Conservation (phyloP, 2,113 vertebrate species). For the Dipodomys stephensi region DNA sequence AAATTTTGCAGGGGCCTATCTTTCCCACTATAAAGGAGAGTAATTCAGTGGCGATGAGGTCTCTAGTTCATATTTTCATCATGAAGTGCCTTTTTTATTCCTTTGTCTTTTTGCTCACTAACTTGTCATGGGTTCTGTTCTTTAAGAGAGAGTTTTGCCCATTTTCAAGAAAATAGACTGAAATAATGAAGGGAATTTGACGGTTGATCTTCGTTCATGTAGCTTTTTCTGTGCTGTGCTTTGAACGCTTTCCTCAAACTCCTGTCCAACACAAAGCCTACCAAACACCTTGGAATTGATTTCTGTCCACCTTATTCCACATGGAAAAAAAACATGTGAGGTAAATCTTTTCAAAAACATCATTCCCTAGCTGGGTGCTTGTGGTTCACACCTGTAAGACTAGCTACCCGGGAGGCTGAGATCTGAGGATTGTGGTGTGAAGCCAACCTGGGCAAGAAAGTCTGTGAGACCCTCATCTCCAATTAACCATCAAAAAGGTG, state of each 20-base stretch:
- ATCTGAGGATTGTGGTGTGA: no score
- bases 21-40: slow-evolving; percentile 2
- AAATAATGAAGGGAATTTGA: slow-evolving; percentile 14
- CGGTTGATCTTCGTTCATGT: slow-evolving; percentile 36
- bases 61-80: slow-evolving; percentile 34
- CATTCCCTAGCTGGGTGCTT: not conserved
- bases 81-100: not conserved
- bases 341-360: slow-evolving; percentile 7
- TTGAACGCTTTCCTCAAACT: not conserved
- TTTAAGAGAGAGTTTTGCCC: slow-evolving; percentile 15
- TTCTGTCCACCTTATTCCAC: slow-evolving; percentile 18
- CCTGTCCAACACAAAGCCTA: not conserved
- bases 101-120: not conserved
- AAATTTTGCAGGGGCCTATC: not conserved
- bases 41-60: not conserved
- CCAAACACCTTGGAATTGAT: not conserved
- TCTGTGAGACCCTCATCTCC: no score
- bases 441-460: no score
- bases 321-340: slow-evolving; percentile 64
- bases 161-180: slow-evolving; percentile 34
- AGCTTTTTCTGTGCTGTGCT: slow-evolving; percentile 7
- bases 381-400: no score
- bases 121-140: not conserved
- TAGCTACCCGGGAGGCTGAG: no score
- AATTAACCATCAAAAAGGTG: no score